Conservation (phyloP, 2,113 vertebrate genomes). For the Anoura caudifer region DNA sequence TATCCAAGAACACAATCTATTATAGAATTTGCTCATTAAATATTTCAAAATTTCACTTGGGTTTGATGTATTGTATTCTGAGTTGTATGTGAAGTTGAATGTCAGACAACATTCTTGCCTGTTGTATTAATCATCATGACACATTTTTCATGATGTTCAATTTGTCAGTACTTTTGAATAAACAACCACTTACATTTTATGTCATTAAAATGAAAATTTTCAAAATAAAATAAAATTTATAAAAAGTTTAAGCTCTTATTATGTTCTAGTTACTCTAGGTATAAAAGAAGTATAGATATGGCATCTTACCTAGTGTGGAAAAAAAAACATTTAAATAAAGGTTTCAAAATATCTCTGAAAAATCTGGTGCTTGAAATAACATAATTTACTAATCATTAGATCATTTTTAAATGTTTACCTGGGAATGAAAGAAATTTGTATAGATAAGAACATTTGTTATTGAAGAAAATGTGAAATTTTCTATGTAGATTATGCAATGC, state of each 20-base stretch:
- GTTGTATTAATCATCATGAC: no score
- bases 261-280: neutral
- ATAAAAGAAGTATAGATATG: neutral
- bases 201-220: no score
- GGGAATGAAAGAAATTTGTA: neutral
- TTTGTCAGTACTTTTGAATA: no score
- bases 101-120: no score
- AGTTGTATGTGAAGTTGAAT: no score
- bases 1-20: no score
- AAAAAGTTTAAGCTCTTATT: neutral
- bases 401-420: neutral
- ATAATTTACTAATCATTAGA: neutral
- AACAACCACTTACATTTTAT: no score
- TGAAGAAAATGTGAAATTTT: neutral
- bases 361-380: neutral
- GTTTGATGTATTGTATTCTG: no score
- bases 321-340: neutral
- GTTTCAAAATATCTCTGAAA: neutral
- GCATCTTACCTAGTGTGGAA: neutral
- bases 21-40: no score
- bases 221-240: neutral
- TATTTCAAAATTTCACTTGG: no score
- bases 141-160: no score
- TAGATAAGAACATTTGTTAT: neutral
- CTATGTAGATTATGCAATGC: neutral